Conservation (phyloP, 2,113 vertebrate genomes). For the Tringa solitaria region DNA sequence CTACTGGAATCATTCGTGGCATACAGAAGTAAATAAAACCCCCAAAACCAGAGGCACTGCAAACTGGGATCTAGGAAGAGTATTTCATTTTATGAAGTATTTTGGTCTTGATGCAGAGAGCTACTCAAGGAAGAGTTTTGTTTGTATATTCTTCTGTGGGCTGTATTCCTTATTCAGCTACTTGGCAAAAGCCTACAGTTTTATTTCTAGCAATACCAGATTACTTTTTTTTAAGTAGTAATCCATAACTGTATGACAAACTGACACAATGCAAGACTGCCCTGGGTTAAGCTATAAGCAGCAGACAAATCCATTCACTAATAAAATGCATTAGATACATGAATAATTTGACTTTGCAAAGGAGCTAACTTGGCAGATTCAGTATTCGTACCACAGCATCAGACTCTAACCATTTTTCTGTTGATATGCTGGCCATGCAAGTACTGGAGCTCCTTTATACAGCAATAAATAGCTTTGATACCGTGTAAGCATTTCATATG, state of each 20-base stretch:
- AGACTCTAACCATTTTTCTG: not conserved
- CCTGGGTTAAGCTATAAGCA: not conserved
- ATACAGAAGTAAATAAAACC: not conserved
- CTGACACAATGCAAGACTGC: not conserved
- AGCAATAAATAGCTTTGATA: not conserved
- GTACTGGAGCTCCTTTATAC: not conserved
- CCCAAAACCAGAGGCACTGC: not conserved
- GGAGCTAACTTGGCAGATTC: not conserved
- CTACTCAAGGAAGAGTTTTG: not conserved
- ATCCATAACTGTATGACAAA: not conserved
- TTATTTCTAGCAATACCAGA: not conserved
- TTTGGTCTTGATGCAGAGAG: not conserved
- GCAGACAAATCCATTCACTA: not conserved
- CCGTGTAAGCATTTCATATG: rapidly evolving
- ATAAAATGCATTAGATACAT: not conserved
- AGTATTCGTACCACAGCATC: not conserved
- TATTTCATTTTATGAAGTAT: not conserved
- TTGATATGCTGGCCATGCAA: not conserved
- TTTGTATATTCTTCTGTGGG: not conserved
- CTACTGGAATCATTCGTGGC: not conserved
- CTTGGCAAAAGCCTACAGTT: not conserved
- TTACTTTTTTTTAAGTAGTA: not conserved
- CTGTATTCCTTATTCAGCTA: not conserved
- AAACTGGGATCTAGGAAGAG: not conserved
- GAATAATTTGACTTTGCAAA: not conserved